phyloP scores from a whole-genome alignment of 2,888 invertebrate species.

The Oxyteleia sp. region DNA sequence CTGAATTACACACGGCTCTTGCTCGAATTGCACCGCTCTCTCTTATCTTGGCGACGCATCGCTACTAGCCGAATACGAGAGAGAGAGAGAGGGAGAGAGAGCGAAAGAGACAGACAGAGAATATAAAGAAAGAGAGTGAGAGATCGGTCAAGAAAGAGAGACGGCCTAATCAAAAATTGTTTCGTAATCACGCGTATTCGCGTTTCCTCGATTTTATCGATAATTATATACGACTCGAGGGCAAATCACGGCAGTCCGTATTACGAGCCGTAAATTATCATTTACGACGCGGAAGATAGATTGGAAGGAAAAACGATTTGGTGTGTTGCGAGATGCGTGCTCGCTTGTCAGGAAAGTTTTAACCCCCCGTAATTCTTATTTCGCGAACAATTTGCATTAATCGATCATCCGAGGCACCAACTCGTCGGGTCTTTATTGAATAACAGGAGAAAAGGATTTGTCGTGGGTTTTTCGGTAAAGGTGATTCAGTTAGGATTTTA shows the following conservation, averaged over 20 bases:
- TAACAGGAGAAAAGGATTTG: conserved; percentile 10
- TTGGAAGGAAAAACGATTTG: conserved; percentile 46
- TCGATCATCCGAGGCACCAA: conserved; percentile 46
- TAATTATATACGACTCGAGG: conserved; percentile 65
- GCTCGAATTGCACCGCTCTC: conserved; percentile 29
- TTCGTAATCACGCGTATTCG: conserved; percentile 71
- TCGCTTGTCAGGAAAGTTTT: conserved; percentile 30
- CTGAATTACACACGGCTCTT: conserved; percentile 62
- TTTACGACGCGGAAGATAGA: conserved; percentile 65
- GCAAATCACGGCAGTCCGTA: conserved; percentile 60
- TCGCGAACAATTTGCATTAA: conserved; percentile 60
- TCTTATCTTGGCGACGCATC: conserved; percentile 53
- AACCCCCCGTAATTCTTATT: conserved; percentile 39
- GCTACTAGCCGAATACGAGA: conserved; percentile 14
- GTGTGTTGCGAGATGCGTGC: conserved; percentile 31
- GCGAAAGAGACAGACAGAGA: too few species aligned
- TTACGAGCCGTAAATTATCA: conserved; percentile 68
- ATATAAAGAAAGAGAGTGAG: too few species aligned
- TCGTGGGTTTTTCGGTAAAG: neutral
- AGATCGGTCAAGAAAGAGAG: too few species aligned
- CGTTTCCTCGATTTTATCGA: conserved; percentile 73
- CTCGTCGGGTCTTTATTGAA: conserved; percentile 26
- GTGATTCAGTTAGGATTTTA: neutral
- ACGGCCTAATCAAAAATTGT: conserved; percentile 65
- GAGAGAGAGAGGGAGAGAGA: conserved; percentile 10